Conservation (phyloP, 64 coral and sea anemone genomes). For the Stichodactyla helianthus region DNA sequence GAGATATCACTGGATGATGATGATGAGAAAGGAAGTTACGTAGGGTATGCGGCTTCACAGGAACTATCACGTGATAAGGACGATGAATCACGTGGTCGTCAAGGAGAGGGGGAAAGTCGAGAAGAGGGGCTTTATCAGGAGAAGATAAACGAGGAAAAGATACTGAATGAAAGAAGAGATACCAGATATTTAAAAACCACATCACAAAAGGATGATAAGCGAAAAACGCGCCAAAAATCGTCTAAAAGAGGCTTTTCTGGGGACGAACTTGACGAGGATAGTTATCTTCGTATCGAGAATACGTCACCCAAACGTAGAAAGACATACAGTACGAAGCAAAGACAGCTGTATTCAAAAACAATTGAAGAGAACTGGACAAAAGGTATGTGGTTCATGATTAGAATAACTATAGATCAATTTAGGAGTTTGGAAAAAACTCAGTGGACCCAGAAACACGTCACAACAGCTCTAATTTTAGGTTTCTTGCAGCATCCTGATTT, state of each 20-base stretch:
- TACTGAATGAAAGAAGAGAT: neutral
- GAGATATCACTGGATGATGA: neutral
- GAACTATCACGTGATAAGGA: neutral
- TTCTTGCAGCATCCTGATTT: no score
- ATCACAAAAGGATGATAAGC: neutral
- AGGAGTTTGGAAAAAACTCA: no score
- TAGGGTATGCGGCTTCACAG: neutral
- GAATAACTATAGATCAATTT: no score
- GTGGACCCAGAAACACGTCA: no score
- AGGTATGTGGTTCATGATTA: no score
- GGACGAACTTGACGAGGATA: neutral
- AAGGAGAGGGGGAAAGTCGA: neutral
- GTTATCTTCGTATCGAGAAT: neutral
- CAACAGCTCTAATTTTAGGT: no score
- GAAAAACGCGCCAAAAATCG: neutral
- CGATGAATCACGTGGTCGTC: no score
- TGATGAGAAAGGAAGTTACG: neutral
- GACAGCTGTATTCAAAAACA: neutral
- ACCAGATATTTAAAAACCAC: neutral
- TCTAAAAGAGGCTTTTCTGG: neutral
- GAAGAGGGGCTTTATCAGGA: neutral
- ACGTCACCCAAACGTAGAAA: constrained; percentile 1
- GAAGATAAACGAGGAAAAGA: neutral
- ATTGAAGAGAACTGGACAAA: neutral
- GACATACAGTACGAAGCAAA: neutral